Percentiles rank a stretch among this genome's conserved stretches.
Evolutionary conservation across 2,888 invertebrate species (phyloP).

Genomic region (Athetis lepigone): DNA sequence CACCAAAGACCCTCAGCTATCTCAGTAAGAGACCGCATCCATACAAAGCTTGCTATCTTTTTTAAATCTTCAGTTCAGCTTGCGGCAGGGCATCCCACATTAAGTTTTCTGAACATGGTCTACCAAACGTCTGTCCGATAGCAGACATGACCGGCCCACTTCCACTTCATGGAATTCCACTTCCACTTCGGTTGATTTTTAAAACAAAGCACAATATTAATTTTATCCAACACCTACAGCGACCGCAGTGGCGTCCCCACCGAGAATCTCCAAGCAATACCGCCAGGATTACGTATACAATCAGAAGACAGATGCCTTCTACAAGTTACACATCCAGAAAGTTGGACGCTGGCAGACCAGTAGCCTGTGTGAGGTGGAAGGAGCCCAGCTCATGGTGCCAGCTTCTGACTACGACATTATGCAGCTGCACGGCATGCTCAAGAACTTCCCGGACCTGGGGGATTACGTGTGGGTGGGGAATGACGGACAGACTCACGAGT

Average conservation of each 20-base stretch:
- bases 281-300: slow-evolving; percentile 79
- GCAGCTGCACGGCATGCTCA: slow-evolving; percentile 76
- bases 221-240: slow-evolving; percentile 33
- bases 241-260: slow-evolving; percentile 42
- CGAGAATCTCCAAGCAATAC: slow-evolving; percentile 64
- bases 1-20: no score
- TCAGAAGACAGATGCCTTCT: slow-evolving; percentile 74
- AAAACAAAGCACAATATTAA: no score
- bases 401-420: slow-evolving; percentile 66
- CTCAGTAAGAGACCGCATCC: no score
- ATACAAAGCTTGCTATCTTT: no score
- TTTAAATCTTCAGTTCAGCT: no score
- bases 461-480: slow-evolving; percentile 70
- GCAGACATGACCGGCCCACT: no score
- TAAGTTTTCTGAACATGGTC: no score
- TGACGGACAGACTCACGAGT: slow-evolving; percentile 71
- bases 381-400: slow-evolving; percentile 71
- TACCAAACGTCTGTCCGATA: no score
- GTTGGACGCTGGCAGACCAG: slow-evolving; percentile 18
- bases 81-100: no score
- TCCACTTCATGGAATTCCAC: no score
- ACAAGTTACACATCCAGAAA: slow-evolving; percentile 78
- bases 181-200: no score
- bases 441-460: slow-evolving; percentile 76
- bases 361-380: slow-evolving; percentile 68